These are phyloP conservation scores for Peromyscus leucopus DNA, from an alignment of 2,113 vertebrate species.

Conservation along the genomic window DNA sequence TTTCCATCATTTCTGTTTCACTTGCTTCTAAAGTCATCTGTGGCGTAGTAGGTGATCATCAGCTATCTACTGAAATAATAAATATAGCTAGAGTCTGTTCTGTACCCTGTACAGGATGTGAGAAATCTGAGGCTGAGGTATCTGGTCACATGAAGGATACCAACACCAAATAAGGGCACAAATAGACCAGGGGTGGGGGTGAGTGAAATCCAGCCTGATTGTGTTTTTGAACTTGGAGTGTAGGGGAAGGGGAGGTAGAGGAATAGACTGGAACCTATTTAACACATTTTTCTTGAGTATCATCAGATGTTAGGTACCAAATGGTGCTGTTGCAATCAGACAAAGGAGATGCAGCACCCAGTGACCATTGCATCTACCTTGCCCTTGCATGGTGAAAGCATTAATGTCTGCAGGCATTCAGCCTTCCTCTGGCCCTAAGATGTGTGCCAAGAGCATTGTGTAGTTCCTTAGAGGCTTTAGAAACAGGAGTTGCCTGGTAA, in stretches of 20 bases:
- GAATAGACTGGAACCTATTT: not conserved
- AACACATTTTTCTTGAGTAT: not conserved
- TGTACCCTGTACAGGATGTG: not conserved
- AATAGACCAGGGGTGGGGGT: not conserved
- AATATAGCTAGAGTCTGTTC: not conserved
- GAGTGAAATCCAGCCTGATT: not conserved
- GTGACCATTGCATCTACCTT: not conserved
- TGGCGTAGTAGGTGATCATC: not conserved
- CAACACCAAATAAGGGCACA: not conserved
- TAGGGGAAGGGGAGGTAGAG: not conserved
- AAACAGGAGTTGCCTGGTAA: not conserved
- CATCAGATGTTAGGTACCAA: fast-evolving
- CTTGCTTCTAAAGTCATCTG: not conserved
- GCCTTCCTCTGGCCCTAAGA: not conserved
- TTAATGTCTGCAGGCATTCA: not conserved
- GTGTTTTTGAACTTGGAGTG: not conserved
- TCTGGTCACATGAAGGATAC: not conserved
- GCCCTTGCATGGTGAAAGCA: not conserved
- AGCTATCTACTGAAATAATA: not conserved
- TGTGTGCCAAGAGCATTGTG: not conserved
- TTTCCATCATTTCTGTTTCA: not conserved
- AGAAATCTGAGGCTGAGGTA: not conserved
- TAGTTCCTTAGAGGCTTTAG: not conserved
- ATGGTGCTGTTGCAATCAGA: fast-evolving
- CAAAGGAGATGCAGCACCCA: too few relatives aligned